Evolutionary conservation across 2,888 invertebrate species (phyloP).

Genomic region (Epirrhoe tristata): DNA sequence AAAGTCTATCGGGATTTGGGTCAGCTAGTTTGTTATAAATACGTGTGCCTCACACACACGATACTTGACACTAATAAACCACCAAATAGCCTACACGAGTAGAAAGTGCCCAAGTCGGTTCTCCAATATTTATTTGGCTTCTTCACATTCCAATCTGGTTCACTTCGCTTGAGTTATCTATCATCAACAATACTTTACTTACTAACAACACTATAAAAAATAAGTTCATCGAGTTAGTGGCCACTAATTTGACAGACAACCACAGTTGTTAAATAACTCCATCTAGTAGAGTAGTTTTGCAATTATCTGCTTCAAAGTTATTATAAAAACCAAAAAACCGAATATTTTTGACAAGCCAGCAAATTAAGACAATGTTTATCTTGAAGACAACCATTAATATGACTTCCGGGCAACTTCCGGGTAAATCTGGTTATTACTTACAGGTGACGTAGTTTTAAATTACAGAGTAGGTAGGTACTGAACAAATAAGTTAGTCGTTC

Average conservation of each 20-base stretch:
- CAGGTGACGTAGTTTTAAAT: neutral
- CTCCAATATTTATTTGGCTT: constrained; percentile 14
- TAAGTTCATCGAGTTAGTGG: no score
- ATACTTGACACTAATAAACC: constrained; percentile 14
- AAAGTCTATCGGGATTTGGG: no score
- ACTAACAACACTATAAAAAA: no score
- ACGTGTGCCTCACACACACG: constrained; percentile 5
- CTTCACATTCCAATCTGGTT: constrained; percentile 3
- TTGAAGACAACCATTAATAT: neutral
- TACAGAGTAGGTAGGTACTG: neutral
- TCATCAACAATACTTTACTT: no score
- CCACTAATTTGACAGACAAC: no score
- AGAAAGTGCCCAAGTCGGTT: constrained; percentile 10
- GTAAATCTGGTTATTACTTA: neutral
- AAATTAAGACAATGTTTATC: neutral
- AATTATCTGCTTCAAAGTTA: no score
- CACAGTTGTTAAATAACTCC: no score
- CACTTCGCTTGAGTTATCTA: neutral
- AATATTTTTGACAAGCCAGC: neutral
- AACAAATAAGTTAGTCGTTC: no score
- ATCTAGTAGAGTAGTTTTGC: no score
- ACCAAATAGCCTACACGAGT: constrained; percentile 13
- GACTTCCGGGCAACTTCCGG: neutral
- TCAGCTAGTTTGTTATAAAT: no score
- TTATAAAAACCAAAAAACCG: no score